Evolutionary conservation across 2,797 vertebrate species (phyloP), one percentile per base, ranked within the genome.

Genomic region (Centroberyx gerrardi): DNA sequence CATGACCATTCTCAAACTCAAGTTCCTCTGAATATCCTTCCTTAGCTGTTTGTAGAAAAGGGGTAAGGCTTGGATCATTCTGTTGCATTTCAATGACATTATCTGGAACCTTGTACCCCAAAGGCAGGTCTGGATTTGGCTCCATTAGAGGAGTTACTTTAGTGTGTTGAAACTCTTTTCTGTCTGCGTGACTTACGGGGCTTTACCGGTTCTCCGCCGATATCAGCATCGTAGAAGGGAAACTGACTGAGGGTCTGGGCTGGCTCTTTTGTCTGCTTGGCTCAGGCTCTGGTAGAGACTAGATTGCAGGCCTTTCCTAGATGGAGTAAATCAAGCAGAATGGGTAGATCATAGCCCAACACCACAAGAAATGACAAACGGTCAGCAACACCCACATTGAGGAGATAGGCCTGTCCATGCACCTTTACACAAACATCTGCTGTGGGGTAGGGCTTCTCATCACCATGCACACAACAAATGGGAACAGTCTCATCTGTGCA

Each of bases 51-150:
- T 13, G 15, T 33, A 52, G 3, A 7, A 51, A 3, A 7, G 33
- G 1, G 1, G 1, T 6, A 12, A 52, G 28, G 38, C n/a, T 64
- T 13, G 40, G 49, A 44, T 72, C 73, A 15, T 52, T 9, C 3
- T 62, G n/a, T 13, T 76, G 72, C 42, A 72, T 13, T 28, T 69
- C 5, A 31, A 2, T 5, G 4, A 77, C 73, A 10, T 77, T 60
- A 8, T 2, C 13, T 2, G 68, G 69, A 1, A 76, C 3, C 10
- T 60, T 2, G n/a, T 59, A 62, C 1, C 61, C 60, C 18, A 72
- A 17, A 1, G 48, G 36, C 18, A 31, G n/a, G 1, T 65, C 54
- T 22, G 44, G 40, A 7, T 12, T 3, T 2, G 3, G 2, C 8
- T 70, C 53, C 12, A 0, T 58, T 3, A 5, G 6, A 17, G 60